Base-by-base conservation (phyloP, 2,888 invertebrate species). In the Megastigmus dorsalis region DNA sequence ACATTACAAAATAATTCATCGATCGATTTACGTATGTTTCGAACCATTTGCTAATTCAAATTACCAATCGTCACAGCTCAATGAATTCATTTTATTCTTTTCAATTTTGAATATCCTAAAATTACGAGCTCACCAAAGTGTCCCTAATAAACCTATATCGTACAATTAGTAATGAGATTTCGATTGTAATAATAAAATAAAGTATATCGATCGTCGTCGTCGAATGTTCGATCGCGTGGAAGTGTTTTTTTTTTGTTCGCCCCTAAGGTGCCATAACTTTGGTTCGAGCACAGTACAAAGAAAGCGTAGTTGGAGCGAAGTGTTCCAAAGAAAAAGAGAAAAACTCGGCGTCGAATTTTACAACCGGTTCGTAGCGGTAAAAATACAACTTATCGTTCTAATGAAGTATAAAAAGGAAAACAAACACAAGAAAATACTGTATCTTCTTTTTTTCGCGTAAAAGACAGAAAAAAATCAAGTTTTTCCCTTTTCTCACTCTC, bases 151-250 rank as follows among this genome's bases (percentile, higher is more conserved):
- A 45, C 36, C 52, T 55, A 66, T 54, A 75, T 70, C n/a, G 26
- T 72, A 72, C 57, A 71, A 66, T 70, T 59, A 68, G 36, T 68
- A 65, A 43, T 72, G 75, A 75, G 68, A 72, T 72, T 75, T 75
- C 72, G 52, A 63, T 38, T 57, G 57, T 43, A 50, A 45, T 70
- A 50, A 63, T 50, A 57, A 62, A 57, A 59, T 50, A 50, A 57
- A 52, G 26, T 26, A n/a, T 52, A 75, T 63, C 59, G 63, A 68
- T 75, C 41, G 48, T 72, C 71, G 50, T 65, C 52, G n/a, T 52
- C 33, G 52, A 52, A 63, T 54, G 57, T 68, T 66, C 66, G 52
- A 68, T 66, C 33, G 52, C 59, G 30, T 36, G 36, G 26, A 36
- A 62, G 20, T n/a, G 54, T 23, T 33, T 26, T n/a, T 60, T 23